Conservation (phyloP, 2,797 vertebrate species). For the Pyrocephalus nanus region DNA sequence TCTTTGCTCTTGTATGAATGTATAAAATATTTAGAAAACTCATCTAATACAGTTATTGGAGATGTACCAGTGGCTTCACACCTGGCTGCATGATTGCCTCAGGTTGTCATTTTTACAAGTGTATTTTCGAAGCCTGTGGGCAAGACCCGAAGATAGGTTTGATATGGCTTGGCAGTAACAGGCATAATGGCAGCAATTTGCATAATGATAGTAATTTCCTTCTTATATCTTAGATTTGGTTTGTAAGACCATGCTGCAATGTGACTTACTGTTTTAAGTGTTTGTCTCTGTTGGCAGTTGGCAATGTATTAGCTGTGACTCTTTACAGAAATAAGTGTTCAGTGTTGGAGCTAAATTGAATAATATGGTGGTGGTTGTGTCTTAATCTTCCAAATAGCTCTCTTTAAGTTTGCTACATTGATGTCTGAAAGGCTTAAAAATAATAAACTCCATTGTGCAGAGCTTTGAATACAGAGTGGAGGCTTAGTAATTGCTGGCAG, state of each 20-base stretch:
- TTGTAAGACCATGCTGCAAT: background rate
- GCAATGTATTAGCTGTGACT: conserved; percentile 11
- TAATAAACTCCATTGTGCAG: conserved; percentile 50
- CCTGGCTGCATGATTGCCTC: background rate
- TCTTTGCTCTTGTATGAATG: background rate
- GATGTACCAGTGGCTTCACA: background rate
- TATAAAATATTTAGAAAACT: background rate
- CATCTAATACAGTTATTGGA: background rate
- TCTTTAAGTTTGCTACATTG: conserved; percentile 6
- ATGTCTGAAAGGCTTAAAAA: conserved; percentile 58
- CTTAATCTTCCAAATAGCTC: conserved; percentile 55
- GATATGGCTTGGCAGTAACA: background rate
- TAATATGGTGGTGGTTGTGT: conserved; percentile 41
- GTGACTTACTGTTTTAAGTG: conserved; percentile 27
- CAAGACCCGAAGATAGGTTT: background rate
- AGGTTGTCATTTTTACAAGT: background rate
- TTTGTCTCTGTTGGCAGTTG: conserved; percentile 14
- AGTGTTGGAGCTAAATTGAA: conserved; percentile 53
- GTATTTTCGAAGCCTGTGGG: background rate
- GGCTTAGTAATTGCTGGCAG: conserved; percentile 38
- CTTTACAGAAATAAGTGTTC: conserved; percentile 27
- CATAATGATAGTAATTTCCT: conserved; percentile 37
- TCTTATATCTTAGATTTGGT: conserved; percentile 3
- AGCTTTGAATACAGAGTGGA: conserved; percentile 40
- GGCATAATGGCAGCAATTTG: background rate